Evolutionary conservation across 2,113 vertebrate genomes (phyloP).

Genomic region (Felis catus): DNA sequence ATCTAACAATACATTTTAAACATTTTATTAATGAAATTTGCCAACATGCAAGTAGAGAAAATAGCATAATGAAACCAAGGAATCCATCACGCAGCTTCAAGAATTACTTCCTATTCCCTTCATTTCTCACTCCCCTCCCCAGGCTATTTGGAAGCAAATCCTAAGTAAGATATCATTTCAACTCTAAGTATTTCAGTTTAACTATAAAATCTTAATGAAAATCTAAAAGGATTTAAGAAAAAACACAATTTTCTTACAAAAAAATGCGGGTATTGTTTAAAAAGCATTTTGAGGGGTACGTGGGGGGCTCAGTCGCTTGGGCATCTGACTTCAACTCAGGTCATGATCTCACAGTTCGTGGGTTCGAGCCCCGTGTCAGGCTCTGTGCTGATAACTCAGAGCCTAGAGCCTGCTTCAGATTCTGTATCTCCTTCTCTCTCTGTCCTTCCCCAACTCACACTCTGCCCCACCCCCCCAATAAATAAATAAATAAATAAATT

Average conservation of each 20-base stretch:
- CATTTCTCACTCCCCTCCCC: background rate
- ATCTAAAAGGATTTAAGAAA: slow-evolving; percentile 31
- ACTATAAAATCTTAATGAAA: slow-evolving; percentile 31
- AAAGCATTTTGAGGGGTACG: background rate
- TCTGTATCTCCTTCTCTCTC: too few relatives aligned
- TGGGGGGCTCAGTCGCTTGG: background rate
- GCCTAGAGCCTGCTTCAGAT: too few relatives aligned
- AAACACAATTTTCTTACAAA: slow-evolving; percentile 33
- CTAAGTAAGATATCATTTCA: background rate
- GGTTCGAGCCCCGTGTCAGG: too few relatives aligned
- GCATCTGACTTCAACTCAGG: too few relatives aligned
- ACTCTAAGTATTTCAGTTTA: slow-evolving; percentile 43
- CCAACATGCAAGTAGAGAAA: slow-evolving; percentile 10
- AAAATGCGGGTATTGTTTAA: background rate
- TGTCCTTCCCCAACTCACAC: too few relatives aligned
- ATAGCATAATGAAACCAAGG: slow-evolving; percentile 29
- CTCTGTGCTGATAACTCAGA: too few relatives aligned
- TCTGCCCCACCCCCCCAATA: too few relatives aligned
- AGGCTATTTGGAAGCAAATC: slow-evolving; percentile 26
- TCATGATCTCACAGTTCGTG: too few relatives aligned
- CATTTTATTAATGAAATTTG: slow-evolving; percentile 16
- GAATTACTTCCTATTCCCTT: background rate
- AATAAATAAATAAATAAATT: too few relatives aligned
- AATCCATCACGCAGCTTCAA: background rate
- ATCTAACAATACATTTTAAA: background rate